Evolutionary conservation across 2,113 vertebrate species (phyloP).

Genomic region (Argyrosomus japonicus): DNA sequence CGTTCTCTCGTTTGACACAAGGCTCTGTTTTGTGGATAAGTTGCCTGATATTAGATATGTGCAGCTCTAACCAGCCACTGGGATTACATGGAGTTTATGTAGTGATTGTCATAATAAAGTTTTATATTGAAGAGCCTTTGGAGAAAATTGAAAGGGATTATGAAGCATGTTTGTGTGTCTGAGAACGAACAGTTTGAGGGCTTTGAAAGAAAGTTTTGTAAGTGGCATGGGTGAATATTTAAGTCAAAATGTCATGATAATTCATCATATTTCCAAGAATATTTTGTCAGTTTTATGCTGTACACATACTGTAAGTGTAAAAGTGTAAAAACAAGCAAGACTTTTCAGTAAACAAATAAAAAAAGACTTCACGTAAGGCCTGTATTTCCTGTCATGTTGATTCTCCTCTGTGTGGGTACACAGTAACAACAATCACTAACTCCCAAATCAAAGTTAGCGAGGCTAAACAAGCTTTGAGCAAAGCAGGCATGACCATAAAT

Average conservation of each 20-base stretch:
- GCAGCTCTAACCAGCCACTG: slow-evolving; percentile 5
- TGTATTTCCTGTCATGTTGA: neutral
- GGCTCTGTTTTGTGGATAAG: slow-evolving; percentile 27
- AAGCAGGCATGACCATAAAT: slow-evolving; percentile 53
- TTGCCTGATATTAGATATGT: slow-evolving; percentile 33
- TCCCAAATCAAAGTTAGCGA: slow-evolving; percentile 39
- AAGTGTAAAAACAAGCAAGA: neutral
- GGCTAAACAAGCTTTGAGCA: slow-evolving; percentile 48
- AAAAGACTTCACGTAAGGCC: neutral
- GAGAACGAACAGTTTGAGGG: neutral
- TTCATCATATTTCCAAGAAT: neutral
- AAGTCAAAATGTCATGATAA: neutral
- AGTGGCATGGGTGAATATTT: neutral
- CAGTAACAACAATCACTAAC: slow-evolving; percentile 43
- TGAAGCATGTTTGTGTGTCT: slow-evolving; percentile 6
- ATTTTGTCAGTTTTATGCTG: neutral
- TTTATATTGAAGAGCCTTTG: slow-evolving; percentile 46
- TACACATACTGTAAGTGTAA: neutral
- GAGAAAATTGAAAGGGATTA: slow-evolving; percentile 44
- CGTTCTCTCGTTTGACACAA: neutral
- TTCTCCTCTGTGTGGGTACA: slow-evolving; percentile 19
- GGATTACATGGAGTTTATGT: slow-evolving; percentile 38
- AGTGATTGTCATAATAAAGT: slow-evolving; percentile 45
- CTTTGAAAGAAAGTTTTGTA: neutral
- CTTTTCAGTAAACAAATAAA: neutral